phyloP scores from a whole-genome alignment of 2,888 invertebrate species.

The Coleophora flavipennella region DNA sequence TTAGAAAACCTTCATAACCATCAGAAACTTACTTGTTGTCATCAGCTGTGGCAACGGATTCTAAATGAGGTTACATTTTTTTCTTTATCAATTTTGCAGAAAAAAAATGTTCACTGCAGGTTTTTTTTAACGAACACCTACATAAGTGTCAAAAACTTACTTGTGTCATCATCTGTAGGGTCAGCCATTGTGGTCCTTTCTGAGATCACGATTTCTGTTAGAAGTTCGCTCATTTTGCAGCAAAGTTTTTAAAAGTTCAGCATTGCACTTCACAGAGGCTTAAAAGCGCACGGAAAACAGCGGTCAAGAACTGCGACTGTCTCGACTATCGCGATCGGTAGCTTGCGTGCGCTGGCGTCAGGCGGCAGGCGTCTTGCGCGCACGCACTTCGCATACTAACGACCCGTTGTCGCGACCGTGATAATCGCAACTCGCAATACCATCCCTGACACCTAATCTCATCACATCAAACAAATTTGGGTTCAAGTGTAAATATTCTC shows the following conservation, averaged over 20 bases:
- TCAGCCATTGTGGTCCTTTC: too few species aligned
- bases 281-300: constrained; percentile 48
- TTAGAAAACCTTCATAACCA: too few species aligned
- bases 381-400: constrained; percentile 68
- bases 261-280: constrained; percentile 56
- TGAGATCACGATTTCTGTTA: too few species aligned
- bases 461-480: constrained; percentile 48
- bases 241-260: constrained; percentile 35
- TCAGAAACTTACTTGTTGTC: too few species aligned
- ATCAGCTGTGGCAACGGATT: too few species aligned
- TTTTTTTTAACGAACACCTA: too few species aligned
- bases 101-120: too few species aligned
- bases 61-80: too few species aligned
- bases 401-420: constrained; percentile 45
- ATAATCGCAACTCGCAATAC: constrained; percentile 46
- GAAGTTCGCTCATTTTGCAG: too few species aligned
- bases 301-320: constrained; percentile 42
- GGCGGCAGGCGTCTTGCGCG: constrained; percentile 60
- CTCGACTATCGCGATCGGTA: constrained; percentile 40
- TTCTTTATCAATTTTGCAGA: too few species aligned
- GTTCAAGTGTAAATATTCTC: constrained; percentile 47
- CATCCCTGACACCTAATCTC: constrained; percentile 51
- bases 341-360: constrained; percentile 31
- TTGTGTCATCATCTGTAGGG: constrained; percentile 25
- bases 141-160: constrained; percentile 24